Evolutionary conservation across 2,113 vertebrate genomes (phyloP).

Genomic region (Microcebus griseorufus): DNA sequence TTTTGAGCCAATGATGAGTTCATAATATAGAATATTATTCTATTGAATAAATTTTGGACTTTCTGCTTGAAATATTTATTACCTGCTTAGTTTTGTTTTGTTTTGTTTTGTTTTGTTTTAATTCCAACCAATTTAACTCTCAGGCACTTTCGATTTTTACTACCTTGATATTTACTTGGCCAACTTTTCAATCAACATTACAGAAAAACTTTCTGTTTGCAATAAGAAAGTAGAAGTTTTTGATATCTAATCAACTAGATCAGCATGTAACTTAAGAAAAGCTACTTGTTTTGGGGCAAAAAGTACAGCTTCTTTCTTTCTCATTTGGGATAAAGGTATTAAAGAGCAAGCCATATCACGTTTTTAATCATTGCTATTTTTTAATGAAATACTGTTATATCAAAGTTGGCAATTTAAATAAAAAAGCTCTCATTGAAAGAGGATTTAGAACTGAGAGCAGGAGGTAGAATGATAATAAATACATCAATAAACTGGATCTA

Average conservation of each 20-base stretch:
- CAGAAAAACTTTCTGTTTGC: neutral
- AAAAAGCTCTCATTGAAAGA: neutral
- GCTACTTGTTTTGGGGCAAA: neutral
- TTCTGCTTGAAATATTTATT: neutral
- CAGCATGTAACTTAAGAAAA: neutral
- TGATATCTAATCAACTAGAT: neutral
- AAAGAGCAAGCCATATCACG: neutral
- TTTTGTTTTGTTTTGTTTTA: neutral
- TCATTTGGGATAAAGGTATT: neutral
- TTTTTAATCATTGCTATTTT: neutral
- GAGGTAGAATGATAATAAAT: neutral
- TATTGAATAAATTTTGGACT: neutral
- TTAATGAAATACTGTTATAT: neutral
- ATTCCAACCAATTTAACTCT: neutral
- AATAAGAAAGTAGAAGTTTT: neutral
- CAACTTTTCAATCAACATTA: neutral
- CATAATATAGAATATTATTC: neutral
- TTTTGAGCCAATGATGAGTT: constrained; percentile 39
- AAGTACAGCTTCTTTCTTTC: neutral
- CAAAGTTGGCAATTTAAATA: neutral
- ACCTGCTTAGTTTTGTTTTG: neutral
- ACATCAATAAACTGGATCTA: neutral
- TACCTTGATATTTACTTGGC: neutral
- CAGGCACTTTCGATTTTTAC: neutral
- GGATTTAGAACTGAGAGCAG: neutral